Evolutionary conservation across 2,113 vertebrate species (phyloP), one percentile per base, ranked within the genome.

Genomic region (Australoheros scitulus): DNA sequence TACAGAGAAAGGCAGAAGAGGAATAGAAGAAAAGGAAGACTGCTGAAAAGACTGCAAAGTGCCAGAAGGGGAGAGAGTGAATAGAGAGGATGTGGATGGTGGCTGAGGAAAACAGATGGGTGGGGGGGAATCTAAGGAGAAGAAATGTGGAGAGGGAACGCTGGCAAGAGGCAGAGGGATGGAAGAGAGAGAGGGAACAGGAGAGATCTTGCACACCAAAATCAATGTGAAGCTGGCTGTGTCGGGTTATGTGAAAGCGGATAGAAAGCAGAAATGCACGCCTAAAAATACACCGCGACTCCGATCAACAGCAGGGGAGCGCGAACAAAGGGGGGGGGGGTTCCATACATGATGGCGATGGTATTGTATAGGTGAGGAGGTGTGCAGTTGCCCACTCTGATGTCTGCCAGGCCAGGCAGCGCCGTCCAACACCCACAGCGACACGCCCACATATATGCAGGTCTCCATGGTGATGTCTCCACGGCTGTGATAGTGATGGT

Each of bases 271-370:
- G 70, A 79, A 86, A 90, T 68, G 86, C 74, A 26, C 1, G 32
- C 76, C 90, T 90, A 92, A 89, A 91, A 90, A 93, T 92, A 92
- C 63, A 4, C 81, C 11, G 32, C 6, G 34, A 84, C 77, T 88
- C 32, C 20, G 20, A 86, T 85, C 70, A 36, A 88, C 80, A 86
- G 86, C 79, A 76, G 81, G 86, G 81, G 77, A 84, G 77, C 11
- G 36, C 11, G 56, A 84, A 82, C 70, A 86, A 79, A 74, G 20
- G 63, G 3, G 75, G 61, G 70, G 65, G 24, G 26, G 20, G 18
- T 84, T 85, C 84, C 80, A 92, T 88, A 88, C 80, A 93, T 87
- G 90, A 87, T 84, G 76, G 61, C 11, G 4, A 34, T 90, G 79
- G 75, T 89, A 80, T 86, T 86, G 56, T 84, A 79, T 89, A 78